Conservation (phyloP, 2,888 invertebrate species). For the Melolontha melolontha region DNA sequence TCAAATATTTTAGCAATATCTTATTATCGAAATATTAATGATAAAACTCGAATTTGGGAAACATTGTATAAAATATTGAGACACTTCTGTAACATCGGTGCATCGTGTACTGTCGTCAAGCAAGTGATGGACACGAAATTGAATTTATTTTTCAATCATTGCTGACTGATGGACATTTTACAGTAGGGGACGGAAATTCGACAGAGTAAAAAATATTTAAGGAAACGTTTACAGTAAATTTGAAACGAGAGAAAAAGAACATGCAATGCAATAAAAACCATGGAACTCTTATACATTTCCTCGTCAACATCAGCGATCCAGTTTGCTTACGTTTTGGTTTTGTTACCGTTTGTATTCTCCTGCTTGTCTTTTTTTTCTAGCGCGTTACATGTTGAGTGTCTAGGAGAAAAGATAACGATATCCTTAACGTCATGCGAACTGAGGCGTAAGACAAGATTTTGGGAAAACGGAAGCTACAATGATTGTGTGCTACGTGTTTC, state of each 20-base stretch:
- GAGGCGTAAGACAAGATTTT: slow-evolving; percentile 47
- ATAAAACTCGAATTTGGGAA: too few relatives aligned
- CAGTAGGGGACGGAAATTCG: slow-evolving; percentile 47
- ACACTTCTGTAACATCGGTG: not conserved
- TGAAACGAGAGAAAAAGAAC: not conserved
- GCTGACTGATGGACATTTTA: slow-evolving; percentile 66
- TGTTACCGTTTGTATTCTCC: slow-evolving; percentile 8
- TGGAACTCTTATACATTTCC: not conserved
- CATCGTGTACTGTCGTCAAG: slow-evolving; percentile 12
- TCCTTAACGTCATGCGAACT: slow-evolving; percentile 44
- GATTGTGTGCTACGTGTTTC: slow-evolving; percentile 56
- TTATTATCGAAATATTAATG: too few relatives aligned
- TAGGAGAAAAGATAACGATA: slow-evolving; percentile 37
- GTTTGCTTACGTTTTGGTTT: slow-evolving; percentile 2
- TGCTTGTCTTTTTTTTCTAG: not conserved
- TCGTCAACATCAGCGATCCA: slow-evolving; percentile 7
- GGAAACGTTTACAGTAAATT: slow-evolving; percentile 12
- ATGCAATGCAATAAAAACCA: not conserved
- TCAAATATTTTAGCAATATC: too few relatives aligned
- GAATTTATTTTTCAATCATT: slow-evolving; percentile 68
- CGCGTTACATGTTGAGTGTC: slow-evolving; percentile 3
- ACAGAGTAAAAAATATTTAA: slow-evolving; percentile 24
- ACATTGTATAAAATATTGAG: too few relatives aligned
- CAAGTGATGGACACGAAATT: slow-evolving; percentile 65
- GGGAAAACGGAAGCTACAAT: slow-evolving; percentile 54